Conservation (phyloP, 2,888 invertebrate species). For the Metellina segmentata region DNA sequence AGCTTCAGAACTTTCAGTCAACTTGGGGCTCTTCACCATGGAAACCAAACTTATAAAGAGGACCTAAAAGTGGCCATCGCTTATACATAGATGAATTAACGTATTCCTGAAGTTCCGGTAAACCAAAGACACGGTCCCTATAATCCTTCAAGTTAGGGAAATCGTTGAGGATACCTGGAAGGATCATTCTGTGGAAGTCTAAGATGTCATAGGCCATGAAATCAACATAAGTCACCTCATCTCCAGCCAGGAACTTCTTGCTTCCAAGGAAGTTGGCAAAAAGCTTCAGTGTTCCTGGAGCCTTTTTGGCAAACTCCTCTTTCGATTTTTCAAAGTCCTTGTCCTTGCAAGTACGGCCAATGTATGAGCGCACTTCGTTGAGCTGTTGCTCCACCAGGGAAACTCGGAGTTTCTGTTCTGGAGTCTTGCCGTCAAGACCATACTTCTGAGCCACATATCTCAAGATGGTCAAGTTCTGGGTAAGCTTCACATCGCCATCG, state of each 20-base stretch:
- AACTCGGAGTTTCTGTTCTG: not conserved
- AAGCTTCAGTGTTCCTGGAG: not conserved
- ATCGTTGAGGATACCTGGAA: not conserved
- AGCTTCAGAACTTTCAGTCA: not conserved
- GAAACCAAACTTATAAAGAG: conserved; percentile 18
- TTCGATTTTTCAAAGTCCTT: conserved; percentile 4
- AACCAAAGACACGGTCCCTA: not conserved
- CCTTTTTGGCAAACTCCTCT: not conserved
- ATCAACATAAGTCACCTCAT: conserved; percentile 23
- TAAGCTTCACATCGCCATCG: conserved; percentile 19
- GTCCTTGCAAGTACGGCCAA: not conserved
- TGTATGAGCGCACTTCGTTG: not conserved
- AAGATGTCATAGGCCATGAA: conserved; percentile 22
- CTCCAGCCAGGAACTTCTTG: conserved; percentile 27
- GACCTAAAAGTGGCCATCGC: conserved; percentile 15
- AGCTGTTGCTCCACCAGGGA: conserved; percentile 21
- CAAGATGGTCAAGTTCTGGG: conserved; percentile 26
- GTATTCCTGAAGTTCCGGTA: conserved; percentile 22
- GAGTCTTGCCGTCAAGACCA: conserved; percentile 14
- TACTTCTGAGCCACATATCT: conserved; percentile 23
- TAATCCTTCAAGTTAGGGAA: not conserved
- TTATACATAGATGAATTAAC: conserved; percentile 13
- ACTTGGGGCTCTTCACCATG: conserved; percentile 18
- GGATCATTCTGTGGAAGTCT: conserved; percentile 1
- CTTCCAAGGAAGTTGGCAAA: conserved; percentile 16